These are phyloP conservation scores for Silurus aristotelis DNA, from an alignment of 2,797 vertebrate species.

Conservation along the genomic window DNA sequence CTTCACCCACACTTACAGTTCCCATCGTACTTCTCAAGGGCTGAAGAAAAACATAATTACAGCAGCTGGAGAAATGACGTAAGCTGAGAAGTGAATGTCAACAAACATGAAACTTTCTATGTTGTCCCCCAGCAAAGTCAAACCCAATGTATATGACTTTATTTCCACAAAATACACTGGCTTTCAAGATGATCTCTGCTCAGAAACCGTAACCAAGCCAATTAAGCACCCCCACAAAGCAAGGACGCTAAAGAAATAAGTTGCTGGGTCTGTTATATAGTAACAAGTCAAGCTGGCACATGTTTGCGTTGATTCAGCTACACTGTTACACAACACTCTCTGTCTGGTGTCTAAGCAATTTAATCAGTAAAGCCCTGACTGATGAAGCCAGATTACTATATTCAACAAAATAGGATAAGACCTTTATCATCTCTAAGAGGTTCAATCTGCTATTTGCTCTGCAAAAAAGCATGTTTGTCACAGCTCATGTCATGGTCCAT, in stretches of 20 bases:
- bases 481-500: not conserved
- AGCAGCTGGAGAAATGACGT: constrained; percentile 43
- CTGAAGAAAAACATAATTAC: constrained; percentile 38
- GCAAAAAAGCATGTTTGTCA: constrained; percentile 1
- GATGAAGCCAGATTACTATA: constrained; percentile 23
- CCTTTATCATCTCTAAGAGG: not conserved
- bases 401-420: constrained; percentile 23
- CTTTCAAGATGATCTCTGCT: constrained; percentile 24
- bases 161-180: constrained; percentile 15
- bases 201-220: constrained; percentile 32
- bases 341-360: constrained; percentile 40
- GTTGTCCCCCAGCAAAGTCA: not conserved
- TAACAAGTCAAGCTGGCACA: constrained; percentile 5
- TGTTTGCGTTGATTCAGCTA: constrained; percentile 15
- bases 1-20: constrained; percentile 39
- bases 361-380: constrained; percentile 35
- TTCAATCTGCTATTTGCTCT: not conserved
- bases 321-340: constrained; percentile 30
- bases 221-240: constrained; percentile 12
- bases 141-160: not conserved
- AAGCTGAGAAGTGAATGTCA: constrained; percentile 43
- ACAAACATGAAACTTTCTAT: constrained; percentile 4
- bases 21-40: not conserved
- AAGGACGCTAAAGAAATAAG: constrained; percentile 34
- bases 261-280: constrained; percentile 26